Base-by-base conservation (phyloP, 2,797 vertebrate genomes). In the Centropyge bicolor region DNA sequence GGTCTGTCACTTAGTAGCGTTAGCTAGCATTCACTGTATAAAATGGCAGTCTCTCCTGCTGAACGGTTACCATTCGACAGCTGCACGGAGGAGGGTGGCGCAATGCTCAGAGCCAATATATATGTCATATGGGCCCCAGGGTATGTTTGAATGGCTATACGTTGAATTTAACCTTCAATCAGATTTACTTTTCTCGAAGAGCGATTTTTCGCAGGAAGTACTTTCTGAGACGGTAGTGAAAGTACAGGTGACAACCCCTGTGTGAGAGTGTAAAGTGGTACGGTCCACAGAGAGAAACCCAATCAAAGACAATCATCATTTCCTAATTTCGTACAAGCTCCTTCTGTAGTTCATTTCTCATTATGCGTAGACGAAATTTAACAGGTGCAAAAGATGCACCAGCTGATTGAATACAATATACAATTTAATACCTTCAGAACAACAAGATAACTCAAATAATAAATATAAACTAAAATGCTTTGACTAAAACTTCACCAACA, bases 11-110 rank as follows among this genome's bases (percentile, higher is more conserved):
- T 85, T 75, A 6, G n/a, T 14, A 74, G 48, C 20, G 67, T 54
- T 68, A 68, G 86, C 83, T 74, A 77, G 71, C 81, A 68, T 70
- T 59, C 77, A 67, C 75, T 0, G 72, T 68, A 80, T 76, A 92
- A 92, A 89, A 92, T 92, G 91, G 91, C 89, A 91, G 90, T 64
- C 84, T 48, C 17, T 36, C 7, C 59, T 79, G 65, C 79, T 38
- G 76, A 72, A 64, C 54, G 65, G 49, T 49, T 70, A 83, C 76
- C 84, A 88, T 48, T 51, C 36, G 19, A 52, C 61, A 63, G 49
- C 78, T 45, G 81, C 49, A 35, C 14, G 51, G 46, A 65, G 70
- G 14, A 24, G 20, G 22, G n/a, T 6, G 75, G 74, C 19, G 22
- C 12, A 20, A 12, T 6, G 19, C 2, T n/a, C 4, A 12, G 5